Evolutionary conservation across 92 coral and sea anemone species (phyloP).

Genomic region (Hydrozoanthus gracilis): DNA sequence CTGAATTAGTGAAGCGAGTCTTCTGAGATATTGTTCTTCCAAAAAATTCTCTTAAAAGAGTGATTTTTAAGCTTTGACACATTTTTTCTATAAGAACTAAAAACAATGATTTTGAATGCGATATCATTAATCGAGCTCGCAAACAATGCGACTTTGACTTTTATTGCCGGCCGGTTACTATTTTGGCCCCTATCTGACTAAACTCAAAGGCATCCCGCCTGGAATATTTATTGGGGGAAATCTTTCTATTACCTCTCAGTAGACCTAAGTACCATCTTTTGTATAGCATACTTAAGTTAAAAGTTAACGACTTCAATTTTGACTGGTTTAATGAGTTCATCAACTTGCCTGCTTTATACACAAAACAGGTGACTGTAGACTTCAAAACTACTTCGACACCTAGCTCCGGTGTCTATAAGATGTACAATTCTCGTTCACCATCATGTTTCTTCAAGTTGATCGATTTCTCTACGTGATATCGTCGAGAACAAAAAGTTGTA

Average conservation of each 20-base stretch:
- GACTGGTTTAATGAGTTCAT: background rate
- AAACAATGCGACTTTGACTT: conserved; percentile 1
- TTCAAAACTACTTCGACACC: too few relatives aligned
- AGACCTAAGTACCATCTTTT: background rate
- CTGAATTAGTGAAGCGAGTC: background rate
- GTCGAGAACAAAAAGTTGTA: too few relatives aligned
- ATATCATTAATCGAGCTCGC: conserved; percentile 1
- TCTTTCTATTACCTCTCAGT: background rate
- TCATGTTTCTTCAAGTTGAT: too few relatives aligned
- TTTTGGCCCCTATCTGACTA: background rate
- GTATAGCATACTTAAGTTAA: background rate
- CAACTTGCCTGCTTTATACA: background rate
- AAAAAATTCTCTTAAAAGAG: background rate
- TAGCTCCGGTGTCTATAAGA: too few relatives aligned
- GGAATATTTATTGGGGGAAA: background rate
- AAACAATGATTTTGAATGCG: conserved; percentile 7
- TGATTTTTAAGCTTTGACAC: background rate
- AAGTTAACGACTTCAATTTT: background rate
- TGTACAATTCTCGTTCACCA: too few relatives aligned
- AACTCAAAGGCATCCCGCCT: conserved; percentile 6
- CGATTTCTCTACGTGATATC: too few relatives aligned
- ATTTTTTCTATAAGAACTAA: background rate
- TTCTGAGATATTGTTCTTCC: background rate
- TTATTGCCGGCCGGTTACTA: background rate
- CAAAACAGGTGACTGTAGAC: background rate